These are phyloP conservation scores for Geophilus truncorum DNA, from an alignment of 2,888 invertebrate species.

Conservation along the genomic window DNA sequence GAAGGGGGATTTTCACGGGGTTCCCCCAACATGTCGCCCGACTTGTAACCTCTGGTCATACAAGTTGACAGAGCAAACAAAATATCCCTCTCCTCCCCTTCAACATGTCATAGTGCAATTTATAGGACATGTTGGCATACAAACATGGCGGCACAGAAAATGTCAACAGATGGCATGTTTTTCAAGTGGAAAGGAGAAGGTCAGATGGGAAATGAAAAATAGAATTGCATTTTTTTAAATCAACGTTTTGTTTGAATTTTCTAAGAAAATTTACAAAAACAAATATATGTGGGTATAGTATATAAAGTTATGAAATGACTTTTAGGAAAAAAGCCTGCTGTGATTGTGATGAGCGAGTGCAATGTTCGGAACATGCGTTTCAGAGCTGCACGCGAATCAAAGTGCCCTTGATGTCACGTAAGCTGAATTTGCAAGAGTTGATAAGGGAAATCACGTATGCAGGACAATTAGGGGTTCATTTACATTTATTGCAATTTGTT, in stretches of 20 bases:
- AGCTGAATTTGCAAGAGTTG: background rate
- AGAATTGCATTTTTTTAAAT: background rate
- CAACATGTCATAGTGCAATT: conserved; percentile 5
- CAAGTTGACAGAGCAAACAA: conserved; percentile 27
- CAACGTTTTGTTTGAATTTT: too few relatives aligned
- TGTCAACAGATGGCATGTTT: conserved; percentile 25
- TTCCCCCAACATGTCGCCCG: conserved; percentile 17
- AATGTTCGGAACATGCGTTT: background rate
- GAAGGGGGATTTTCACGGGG: background rate
- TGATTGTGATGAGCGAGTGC: background rate
- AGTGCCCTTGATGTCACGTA: background rate
- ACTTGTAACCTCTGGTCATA: conserved; percentile 27
- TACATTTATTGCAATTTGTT: background rate
- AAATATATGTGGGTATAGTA: too few relatives aligned
- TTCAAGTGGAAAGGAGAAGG: background rate
- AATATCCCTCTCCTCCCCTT: background rate
- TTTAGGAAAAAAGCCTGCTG: too few relatives aligned
- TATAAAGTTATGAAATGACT: background rate
- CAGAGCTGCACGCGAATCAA: background rate
- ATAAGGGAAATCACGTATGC: background rate
- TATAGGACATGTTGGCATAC: conserved; percentile 25
- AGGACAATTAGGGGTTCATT: background rate
- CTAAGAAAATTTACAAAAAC: too few relatives aligned
- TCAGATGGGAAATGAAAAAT: background rate
- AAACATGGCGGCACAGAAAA: background rate